Evolutionary conservation across 92 coral and sea anemone genomes (phyloP), one percentile per base, ranked within the genome.

Genomic region (Palythoa caribaeorum): DNA sequence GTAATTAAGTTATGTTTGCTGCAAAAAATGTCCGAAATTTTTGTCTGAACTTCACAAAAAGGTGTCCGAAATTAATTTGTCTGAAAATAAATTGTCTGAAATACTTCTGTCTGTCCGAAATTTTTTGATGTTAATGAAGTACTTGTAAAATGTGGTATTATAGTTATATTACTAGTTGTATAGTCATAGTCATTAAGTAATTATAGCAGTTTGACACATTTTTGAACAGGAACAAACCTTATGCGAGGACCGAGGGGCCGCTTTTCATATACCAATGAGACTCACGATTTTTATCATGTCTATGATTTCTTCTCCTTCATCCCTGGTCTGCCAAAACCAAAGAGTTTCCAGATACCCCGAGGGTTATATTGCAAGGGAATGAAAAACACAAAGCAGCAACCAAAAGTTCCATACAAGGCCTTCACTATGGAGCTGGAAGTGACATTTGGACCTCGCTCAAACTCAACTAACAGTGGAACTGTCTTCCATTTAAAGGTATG

Each of bases 271-370:
- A 16, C 50, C 20, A 92, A 87, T 72, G 38, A 38, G 19, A 88
- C 92, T 8, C 93, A 77, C 47, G 68, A 88, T 16, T 94, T 93
- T 83, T 79, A 76, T 77, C 91, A 93, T 50, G 91, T 94, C 38
- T 94, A 94, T 40, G 98, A 94, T 65, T 94, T 94, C 87, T 87
- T 93, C 68, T n/a, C 88, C 57, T 94, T 94, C 71, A 90, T 38
- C n/a, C 90, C 90, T 72, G 94, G 90, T 38, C 38, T 85, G 0
- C 98, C 94, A 12, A 73, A 88, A 48, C 72, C 91, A 38, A 47
- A 86, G 1, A 77, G 60, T 73, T 94, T 93, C 85, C 92, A 91
- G 79, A 71, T 93, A 38, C 98, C 98, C 0, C 84, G 85, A 1
- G 98, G 98, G 47, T 57, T 93, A 21, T 94, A 83, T 70, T 94